Conservation (phyloP, 2,888 invertebrate genomes). For the Danaus chrysippus region DNA sequence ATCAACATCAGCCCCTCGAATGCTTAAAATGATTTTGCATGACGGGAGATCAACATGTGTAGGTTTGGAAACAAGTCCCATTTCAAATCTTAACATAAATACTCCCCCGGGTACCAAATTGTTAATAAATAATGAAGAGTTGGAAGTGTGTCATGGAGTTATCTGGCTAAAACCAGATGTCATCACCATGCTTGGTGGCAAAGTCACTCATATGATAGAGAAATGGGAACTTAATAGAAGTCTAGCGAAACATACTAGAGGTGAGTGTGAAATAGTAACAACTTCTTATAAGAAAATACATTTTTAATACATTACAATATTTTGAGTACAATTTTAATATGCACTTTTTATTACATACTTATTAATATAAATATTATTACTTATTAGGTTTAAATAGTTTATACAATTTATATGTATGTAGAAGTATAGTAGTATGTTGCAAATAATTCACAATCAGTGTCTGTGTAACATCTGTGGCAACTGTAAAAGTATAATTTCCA, state of each 20-base stretch:
- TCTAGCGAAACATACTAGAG: constrained; percentile 81
- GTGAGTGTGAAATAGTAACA: constrained; percentile 52
- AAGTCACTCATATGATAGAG: constrained; percentile 88
- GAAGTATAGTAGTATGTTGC: too few relatives aligned
- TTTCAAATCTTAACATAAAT: constrained; percentile 85
- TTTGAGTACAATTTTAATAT: too few relatives aligned
- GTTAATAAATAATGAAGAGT: constrained; percentile 62
- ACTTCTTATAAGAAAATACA: too few relatives aligned
- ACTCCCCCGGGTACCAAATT: constrained; percentile 95
- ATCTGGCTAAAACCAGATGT: constrained; percentile 84
- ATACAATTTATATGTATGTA: too few relatives aligned
- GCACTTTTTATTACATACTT: too few relatives aligned
- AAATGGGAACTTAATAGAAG: constrained; percentile 90
- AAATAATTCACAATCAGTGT: too few relatives aligned
- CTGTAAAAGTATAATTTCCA: too few relatives aligned
- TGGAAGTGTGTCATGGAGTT: constrained; percentile 84
- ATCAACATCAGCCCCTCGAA: constrained; percentile 87
- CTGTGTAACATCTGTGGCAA: too few relatives aligned
- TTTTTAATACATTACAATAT: too few relatives aligned
- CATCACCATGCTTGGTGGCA: constrained; percentile 89
- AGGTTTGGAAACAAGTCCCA: constrained; percentile 87
- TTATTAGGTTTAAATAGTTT: too few relatives aligned
- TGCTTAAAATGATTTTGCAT: constrained; percentile 90
- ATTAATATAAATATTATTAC: too few relatives aligned
- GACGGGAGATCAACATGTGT: constrained; percentile 90